Conservation (phyloP, 2,888 invertebrate species). For the Sceliomorpha sp. region DNA sequence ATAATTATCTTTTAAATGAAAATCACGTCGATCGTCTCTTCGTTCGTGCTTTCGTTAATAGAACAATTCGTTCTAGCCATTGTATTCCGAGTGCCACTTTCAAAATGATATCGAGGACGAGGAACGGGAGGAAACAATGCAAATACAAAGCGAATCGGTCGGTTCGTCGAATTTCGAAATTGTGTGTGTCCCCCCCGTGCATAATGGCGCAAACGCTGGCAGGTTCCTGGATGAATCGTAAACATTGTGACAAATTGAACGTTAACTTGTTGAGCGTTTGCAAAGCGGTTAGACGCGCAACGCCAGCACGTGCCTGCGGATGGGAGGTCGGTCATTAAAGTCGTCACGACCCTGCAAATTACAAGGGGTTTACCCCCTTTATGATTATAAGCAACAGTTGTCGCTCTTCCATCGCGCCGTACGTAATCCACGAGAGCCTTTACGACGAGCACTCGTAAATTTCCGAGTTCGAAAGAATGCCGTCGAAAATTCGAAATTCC, state of each 20-base stretch:
- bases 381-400: constrained; percentile 53
- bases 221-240: constrained; percentile 27
- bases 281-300: constrained; percentile 39
- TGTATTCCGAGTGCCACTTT: too few relatives aligned
- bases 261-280: constrained; percentile 47
- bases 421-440: constrained; percentile 33
- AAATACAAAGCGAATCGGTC: constrained; percentile 9
- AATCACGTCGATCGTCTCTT: too few relatives aligned
- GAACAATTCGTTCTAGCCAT: too few relatives aligned
- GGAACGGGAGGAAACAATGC: neutral
- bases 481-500: too few relatives aligned
- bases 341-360: constrained; percentile 54
- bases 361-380: constrained; percentile 51
- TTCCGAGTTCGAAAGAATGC: too few relatives aligned
- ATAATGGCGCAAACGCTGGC: too few relatives aligned
- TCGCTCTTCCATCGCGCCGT: constrained; percentile 35
- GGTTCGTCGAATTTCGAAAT: constrained; percentile 11
- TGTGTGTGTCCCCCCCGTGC: too few relatives aligned
- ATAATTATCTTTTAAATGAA: too few relatives aligned
- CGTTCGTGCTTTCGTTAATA: too few relatives aligned
- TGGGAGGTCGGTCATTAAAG: constrained; percentile 56
- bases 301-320: constrained; percentile 52
- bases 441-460: too few relatives aligned
- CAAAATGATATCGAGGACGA: too few relatives aligned
- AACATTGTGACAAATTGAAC: constrained; percentile 44